Conservation (phyloP, 2,888 invertebrate genomes). For the Drosophila robusta region DNA sequence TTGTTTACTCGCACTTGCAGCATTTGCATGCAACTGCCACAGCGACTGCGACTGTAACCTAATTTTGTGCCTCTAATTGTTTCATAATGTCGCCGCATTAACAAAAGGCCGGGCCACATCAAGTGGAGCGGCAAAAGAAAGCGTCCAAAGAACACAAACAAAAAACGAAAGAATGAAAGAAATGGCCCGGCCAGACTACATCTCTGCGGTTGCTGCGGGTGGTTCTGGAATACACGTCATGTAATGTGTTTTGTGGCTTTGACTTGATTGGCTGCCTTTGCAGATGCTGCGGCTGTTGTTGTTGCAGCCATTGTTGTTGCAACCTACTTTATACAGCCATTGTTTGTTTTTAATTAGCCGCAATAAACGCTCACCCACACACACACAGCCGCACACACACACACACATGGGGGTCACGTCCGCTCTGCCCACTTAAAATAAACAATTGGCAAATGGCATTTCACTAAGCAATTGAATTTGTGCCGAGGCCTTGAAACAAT, state of each 20-base stretch:
- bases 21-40: conserved; percentile 68
- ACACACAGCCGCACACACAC: conserved; percentile 24
- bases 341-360: conserved; percentile 83
- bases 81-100: conserved; percentile 80
- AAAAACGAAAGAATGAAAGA: conserved; percentile 48
- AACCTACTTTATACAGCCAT: conserved; percentile 76
- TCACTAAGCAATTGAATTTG: conserved; percentile 74
- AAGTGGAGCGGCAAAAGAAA: conserved; percentile 51
- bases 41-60: conserved; percentile 66
- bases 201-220: not conserved
- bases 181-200: not conserved
- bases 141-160: conserved; percentile 28
- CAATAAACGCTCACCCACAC: conserved; percentile 66
- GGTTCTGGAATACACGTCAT: conserved; percentile 16
- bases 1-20: conserved; percentile 68
- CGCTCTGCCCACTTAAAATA: conserved; percentile 74
- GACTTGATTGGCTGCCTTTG: conserved; percentile 70
- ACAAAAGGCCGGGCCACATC: conserved; percentile 54
- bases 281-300: conserved; percentile 32
- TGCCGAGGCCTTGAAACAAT: conserved; percentile 78
- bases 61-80: conserved; percentile 82
- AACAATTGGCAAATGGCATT: conserved; percentile 77
- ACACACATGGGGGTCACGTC: conserved; percentile 42
- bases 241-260: conserved; percentile 31
- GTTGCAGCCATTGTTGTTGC: conserved; percentile 61